Conservation (phyloP, 2,797 vertebrate genomes). For the Meriones psammophilus region DNA sequence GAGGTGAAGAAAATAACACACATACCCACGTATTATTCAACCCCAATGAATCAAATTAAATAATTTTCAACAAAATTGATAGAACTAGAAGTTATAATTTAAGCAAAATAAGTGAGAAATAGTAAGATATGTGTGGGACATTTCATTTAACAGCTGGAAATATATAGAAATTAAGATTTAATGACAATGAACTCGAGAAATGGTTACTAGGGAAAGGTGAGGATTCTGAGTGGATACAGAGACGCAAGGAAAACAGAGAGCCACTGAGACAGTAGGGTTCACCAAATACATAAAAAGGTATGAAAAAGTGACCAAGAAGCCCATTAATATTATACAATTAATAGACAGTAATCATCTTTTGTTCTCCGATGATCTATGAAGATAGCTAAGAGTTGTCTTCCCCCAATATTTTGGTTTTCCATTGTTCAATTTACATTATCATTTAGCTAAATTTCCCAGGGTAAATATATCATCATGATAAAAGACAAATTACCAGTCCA, state of each 20-base stretch:
- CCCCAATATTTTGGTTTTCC: conserved; percentile 12
- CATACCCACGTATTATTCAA: not conserved
- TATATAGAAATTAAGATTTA: not conserved
- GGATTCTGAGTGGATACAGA: not conserved
- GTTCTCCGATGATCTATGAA: not conserved
- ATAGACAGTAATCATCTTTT: not conserved
- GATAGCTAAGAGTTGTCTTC: not conserved
- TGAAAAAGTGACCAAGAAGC: not conserved
- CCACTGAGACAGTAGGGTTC: not conserved
- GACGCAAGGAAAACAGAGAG: too few relatives aligned
- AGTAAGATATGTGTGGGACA: not conserved
- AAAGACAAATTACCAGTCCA: conserved; percentile 38
- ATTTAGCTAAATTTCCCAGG: not conserved
- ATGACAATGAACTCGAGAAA: not conserved
- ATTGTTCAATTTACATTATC: not conserved
- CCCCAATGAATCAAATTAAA: not conserved
- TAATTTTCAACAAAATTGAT: not conserved
- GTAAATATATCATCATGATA: not conserved
- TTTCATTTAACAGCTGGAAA: not conserved
- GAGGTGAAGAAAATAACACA: not conserved
- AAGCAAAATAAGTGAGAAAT: not conserved
- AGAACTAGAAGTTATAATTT: not conserved
- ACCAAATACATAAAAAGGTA: not conserved
- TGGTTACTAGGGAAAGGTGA: not conserved
- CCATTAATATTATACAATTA: not conserved